Evolutionary conservation across 2,797 vertebrate genomes (phyloP), one percentile per base, ranked within the genome.

Genomic region (Hydrocynus forskahlii): DNA sequence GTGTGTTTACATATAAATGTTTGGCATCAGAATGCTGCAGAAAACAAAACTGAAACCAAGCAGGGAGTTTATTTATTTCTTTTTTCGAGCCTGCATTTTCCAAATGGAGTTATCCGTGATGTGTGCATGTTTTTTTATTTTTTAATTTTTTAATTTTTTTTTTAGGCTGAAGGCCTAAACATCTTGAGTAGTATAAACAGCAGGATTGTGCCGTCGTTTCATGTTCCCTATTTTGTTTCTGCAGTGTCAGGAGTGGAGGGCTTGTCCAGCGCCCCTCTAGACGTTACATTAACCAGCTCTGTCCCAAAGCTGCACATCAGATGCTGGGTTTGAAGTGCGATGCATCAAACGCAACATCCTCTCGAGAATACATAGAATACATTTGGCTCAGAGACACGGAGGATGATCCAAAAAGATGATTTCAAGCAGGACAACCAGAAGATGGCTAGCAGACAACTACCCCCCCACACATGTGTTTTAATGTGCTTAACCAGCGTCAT

Each of bases 201-300:
- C 45, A 74, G 45, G 75, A 55, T 75, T 52, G 68, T 60, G 76
- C 55, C 57, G 62, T 52, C 38, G 71, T 81, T 84, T 82, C 72
- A 82, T 84, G 81, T 88, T 73, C 75, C 59, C 73, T 76, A 55
- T 81, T 77, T 84, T 76, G 54, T 78, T 83, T 83, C 81, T 84
- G 81, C 79, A 64, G 77, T 79, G 76, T 55, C 19, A 25, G 66
- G 62, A 80, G 70, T 19, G 76, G 45, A 76, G 75, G 69, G 62
- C 43, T 77, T 78, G 71, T 84, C 73, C 77, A 68, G 57, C 63
- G 70, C 64, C 48, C 63, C 45, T 66, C 48, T 81, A 75, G 71
- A 52, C 73, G 83, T 84, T 85, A 89, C 84, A 87, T 81, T 87
- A 88, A 86, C 81, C 89, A 86, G 87, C 54, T 80, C 81, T n/a